Base-by-base conservation (phyloP, 2,113 vertebrate genomes). In the Anguilla japonica region DNA sequence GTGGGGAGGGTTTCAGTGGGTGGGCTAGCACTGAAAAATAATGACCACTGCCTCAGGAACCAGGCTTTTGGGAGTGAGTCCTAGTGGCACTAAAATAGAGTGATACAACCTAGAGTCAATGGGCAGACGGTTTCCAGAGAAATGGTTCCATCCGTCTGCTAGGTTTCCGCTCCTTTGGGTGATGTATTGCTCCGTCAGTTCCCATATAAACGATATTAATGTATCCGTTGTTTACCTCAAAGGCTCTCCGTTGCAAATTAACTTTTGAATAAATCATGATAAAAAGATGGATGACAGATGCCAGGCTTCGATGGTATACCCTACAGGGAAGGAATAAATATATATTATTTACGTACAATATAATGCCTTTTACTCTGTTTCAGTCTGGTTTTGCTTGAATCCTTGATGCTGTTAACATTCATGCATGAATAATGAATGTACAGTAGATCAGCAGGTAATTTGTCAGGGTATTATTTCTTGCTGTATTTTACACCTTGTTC, bases 241-340 rank as follows among this genome's bases (percentile, higher is more conserved):
- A 53, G 60, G 41, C 71, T 50, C 50, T 57, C 75, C 14, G 29
- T 15, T 2, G 18, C 43, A 53, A 57, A 85, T 85, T 34, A 56
- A 79, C n/a, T 79, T 85, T 79, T 85, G 56, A 79, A 85, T 85
- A 85, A 85, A 53, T 85, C 20, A 85, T n/a, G 84, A 79, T 7
- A 56, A 20, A 43, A 71, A 78, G 34, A 79, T n/a, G 46, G 71
- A 79, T 79, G 78, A 26, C 40, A 79, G 26, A 75, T 75, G 71
- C 71, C 22, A 34, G 71, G 11, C 71, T 75, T 8, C 11, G 26
- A 26, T 43, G 9, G 26, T 39, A 40, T 67, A 71, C 56, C 14
- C 26, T 43, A 46, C 40, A 43, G 20, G 43, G 29, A 75, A 34
- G 50, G 71, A 39, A 9, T 67, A 6, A 71, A 53, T 50, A 22